A percentile compares a stretch with the other conserved stretches of the same genome.
These are phyloP conservation scores for Molothrus aeneus DNA, from an alignment of 2,797 vertebrate species.

Conservation along the genomic window DNA sequence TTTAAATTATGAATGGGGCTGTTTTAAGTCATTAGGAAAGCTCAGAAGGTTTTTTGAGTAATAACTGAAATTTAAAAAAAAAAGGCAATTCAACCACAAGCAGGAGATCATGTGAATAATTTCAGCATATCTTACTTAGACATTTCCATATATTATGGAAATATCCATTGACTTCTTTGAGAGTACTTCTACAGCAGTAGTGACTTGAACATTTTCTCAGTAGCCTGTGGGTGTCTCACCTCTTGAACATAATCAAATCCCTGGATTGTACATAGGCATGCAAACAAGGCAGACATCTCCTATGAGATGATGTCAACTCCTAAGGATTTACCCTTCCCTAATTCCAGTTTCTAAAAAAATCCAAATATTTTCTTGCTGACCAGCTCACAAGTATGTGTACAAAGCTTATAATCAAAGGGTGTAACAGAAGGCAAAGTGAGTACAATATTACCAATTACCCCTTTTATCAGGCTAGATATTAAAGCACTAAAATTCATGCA, in stretches of 20 bases:
- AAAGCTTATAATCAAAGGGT: neutral
- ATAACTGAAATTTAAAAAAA: accelerated
- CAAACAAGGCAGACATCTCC: neutral
- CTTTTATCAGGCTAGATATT: neutral
- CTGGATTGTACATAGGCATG: neutral
- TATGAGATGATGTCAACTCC: neutral
- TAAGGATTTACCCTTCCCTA: neutral
- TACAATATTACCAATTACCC: neutral
- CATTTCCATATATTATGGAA: neutral
- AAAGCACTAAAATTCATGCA: neutral
- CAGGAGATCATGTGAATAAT: neutral
- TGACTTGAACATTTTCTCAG: neutral
- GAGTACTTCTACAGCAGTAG: neutral
- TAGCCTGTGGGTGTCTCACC: neutral
- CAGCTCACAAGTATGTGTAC: neutral
- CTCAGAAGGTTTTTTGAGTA: neutral
- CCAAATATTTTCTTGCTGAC: neutral
- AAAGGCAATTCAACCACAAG: neutral
- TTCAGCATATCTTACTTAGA: neutral
- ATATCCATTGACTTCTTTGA: neutral
- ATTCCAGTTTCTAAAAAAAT: neutral
- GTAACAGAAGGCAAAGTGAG: neutral
- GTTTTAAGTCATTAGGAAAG: neutral
- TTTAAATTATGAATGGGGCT: neutral
- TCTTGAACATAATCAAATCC: neutral